Evolutionary conservation across 2,888 invertebrate species (phyloP), one percentile per base, ranked within the genome.

Genomic region (Hybos culiciformis): DNA sequence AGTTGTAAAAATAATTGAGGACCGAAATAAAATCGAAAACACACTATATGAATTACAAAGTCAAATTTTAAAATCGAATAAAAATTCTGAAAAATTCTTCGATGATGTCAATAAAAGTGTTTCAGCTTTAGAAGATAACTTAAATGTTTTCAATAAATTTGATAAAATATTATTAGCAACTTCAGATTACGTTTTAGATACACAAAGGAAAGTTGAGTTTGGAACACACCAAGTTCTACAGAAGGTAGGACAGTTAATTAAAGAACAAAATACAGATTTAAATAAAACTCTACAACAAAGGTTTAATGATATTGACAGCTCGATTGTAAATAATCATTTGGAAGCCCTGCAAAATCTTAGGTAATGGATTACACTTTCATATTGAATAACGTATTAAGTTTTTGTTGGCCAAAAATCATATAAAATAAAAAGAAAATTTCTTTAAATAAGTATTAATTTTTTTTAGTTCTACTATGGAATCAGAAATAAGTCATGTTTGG

Each of bases 401-500:
- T n/a, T n/a, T n/a, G n/a, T n/a, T n/a, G n/a, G n/a, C n/a, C n/a
- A n/a, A n/a, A n/a, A n/a, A n/a, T n/a, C n/a, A n/a, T n/a, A n/a
- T n/a, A n/a, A n/a, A n/a, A n/a, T n/a, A n/a, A n/a, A n/a, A n/a
- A n/a, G n/a, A n/a, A n/a, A n/a, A n/a, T n/a, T n/a, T n/a, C n/a
- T n/a, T n/a, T n/a, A n/a, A n/a, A n/a, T n/a, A n/a, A n/a, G n/a
- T n/a, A n/a, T n/a, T n/a, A n/a, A n/a, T n/a, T n/a, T n/a, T n/a
- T n/a, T 65, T 88, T 40, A 86, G 81, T 39, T 67, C 74, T 0
- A 80, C 81, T 56, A 78, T 90, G 57, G 86, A 87, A 54, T 70
- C 76, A 12, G 86, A 86, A 59, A 80, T 88, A 60, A 77, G 80
- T 50, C 83, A 85, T 60, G 87, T 91, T 14, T 90, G 90, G 90